A percentile compares a stretch with the other conserved stretches of the same genome.
phyloP scores from a whole-genome alignment of 2,888 invertebrate species.

The Augiades crinisus region DNA sequence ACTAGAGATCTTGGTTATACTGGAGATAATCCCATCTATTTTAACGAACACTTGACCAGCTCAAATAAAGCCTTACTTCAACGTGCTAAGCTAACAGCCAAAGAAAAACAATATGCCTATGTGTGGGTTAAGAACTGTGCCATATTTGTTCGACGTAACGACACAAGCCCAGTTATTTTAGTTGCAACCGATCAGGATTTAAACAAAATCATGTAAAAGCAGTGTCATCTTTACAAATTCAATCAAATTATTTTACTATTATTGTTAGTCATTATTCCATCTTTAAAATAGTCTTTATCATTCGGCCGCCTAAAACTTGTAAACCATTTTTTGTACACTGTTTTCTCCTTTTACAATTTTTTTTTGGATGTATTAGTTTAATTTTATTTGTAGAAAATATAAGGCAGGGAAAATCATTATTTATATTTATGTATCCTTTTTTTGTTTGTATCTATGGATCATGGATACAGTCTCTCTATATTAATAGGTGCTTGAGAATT shows the following conservation, averaged over 20 bases:
- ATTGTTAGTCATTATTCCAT: neutral
- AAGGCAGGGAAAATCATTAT: too few relatives aligned
- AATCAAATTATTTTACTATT: too few relatives aligned
- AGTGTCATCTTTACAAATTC: neutral
- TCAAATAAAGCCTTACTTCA: conserved; percentile 3
- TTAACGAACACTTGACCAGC: conserved; percentile 20
- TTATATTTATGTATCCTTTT: too few relatives aligned
- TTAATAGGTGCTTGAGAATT: too few relatives aligned
- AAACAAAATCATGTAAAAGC: conserved; percentile 5
- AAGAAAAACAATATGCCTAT: neutral
- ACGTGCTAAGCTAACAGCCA: neutral
- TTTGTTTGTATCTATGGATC: too few relatives aligned
- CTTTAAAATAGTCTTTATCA: too few relatives aligned
- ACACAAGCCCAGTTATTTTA: neutral
- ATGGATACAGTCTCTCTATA: too few relatives aligned
- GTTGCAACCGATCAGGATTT: conserved; percentile 1
- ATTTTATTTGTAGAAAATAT: too few relatives aligned
- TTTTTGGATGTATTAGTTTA: too few relatives aligned
- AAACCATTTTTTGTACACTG: too few relatives aligned
- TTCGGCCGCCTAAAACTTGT: too few relatives aligned
- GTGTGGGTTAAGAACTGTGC: conserved; percentile 5
- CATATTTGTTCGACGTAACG: neutral
- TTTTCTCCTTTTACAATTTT: too few relatives aligned
- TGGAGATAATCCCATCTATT: conserved; percentile 4
- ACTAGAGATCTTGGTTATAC: conserved; percentile 1